These are phyloP conservation scores for Ancistrus triradiatus DNA, from an alignment of 2,113 vertebrate species.

Conservation along the genomic window DNA sequence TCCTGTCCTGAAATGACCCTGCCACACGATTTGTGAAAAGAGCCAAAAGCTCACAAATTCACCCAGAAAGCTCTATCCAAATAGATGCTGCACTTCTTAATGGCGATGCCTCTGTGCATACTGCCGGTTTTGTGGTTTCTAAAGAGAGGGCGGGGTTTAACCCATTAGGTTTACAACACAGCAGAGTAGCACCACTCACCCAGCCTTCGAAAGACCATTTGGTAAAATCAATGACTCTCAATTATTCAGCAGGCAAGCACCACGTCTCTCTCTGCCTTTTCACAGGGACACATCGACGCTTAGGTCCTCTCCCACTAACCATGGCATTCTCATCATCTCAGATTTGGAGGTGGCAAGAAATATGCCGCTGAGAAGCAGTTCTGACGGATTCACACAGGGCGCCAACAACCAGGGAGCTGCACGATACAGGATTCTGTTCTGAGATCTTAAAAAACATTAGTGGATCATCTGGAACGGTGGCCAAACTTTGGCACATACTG, in stretches of 20 bases:
- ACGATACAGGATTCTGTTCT: too few species aligned
- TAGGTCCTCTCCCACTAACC: conserved; percentile 14
- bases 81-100: background rate
- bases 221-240: conserved; percentile 55
- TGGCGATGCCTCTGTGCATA: background rate
- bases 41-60: background rate
- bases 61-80: background rate
- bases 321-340: conserved; percentile 13
- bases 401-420: too few species aligned
- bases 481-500: too few species aligned
- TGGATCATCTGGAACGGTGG: too few species aligned
- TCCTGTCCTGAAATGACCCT: background rate
- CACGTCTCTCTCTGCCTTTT: conserved; percentile 33
- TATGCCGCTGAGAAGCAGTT: too few species aligned
- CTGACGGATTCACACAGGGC: too few species aligned
- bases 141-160: conserved; percentile 7
- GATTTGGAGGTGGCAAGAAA: conserved; percentile 7
- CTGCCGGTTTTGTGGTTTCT: conserved; percentile 31
- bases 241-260: conserved; percentile 53
- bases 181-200: background rate
- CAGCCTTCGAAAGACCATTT: conserved; percentile 46
- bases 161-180: conserved; percentile 40
- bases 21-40: too few species aligned
- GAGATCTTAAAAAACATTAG: too few species aligned
- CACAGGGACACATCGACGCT: conserved; percentile 30